phyloP scores from a whole-genome alignment of 2,113 vertebrate species.

The Chaetops frenatus region DNA sequence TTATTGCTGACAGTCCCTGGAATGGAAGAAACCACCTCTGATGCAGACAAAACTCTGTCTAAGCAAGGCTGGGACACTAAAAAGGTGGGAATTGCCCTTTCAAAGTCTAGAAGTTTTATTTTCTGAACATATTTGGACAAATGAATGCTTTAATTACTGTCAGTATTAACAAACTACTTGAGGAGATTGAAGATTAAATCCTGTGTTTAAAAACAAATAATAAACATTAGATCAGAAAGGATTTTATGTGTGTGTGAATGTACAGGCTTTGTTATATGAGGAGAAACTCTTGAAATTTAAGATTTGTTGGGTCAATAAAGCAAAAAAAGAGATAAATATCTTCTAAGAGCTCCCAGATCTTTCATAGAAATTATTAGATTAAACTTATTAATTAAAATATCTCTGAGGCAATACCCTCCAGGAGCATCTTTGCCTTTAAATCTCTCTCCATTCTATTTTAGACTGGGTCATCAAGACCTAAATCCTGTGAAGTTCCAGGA shows the following conservation, averaged over 20 bases:
- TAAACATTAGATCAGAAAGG: neutral
- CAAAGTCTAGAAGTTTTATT: neutral
- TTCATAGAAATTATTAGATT: neutral
- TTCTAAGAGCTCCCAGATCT: neutral
- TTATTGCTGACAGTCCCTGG: slow-evolving; percentile 89
- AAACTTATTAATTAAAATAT: neutral
- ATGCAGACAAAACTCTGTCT: slow-evolving; percentile 77
- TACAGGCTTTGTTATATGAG: neutral
- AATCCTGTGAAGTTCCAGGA: slow-evolving; percentile 95
- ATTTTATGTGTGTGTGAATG: neutral
- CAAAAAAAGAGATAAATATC: neutral
- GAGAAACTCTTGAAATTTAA: neutral
- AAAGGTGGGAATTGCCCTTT: slow-evolving; percentile 71
- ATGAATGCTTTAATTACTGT: neutral
- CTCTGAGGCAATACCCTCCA: neutral
- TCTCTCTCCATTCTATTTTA: slow-evolving; percentile 57
- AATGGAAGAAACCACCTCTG: slow-evolving; percentile 81
- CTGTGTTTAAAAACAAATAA: neutral
- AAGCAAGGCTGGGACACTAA: slow-evolving; percentile 90
- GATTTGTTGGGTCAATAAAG: neutral
- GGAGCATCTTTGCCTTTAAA: neutral
- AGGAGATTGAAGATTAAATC: neutral
- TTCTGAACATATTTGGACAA: neutral
- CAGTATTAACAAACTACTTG: neutral
- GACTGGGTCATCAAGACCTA: slow-evolving; percentile 85